Evolutionary conservation across 2,113 vertebrate genomes (phyloP).

Genomic region (Hucho hucho): DNA sequence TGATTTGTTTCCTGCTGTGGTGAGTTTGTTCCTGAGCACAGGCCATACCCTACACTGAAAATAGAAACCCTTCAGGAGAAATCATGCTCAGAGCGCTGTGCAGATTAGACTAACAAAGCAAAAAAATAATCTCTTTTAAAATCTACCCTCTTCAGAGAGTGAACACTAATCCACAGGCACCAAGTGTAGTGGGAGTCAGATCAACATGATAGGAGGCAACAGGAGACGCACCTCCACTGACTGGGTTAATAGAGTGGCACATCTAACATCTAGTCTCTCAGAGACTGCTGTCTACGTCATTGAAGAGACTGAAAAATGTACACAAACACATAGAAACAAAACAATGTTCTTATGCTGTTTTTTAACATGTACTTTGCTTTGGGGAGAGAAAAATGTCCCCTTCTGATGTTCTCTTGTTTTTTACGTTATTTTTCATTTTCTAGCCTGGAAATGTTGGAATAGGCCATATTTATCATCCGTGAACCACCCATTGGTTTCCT

Average conservation of each 20-base stretch:
- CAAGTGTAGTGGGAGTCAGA: constrained; percentile 25
- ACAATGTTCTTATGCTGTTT: no score
- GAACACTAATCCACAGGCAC: not conserved
- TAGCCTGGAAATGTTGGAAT: constrained; percentile 32
- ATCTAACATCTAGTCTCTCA: constrained; percentile 36
- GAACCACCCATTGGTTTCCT: constrained; percentile 12
- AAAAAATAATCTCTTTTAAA: constrained; percentile 22
- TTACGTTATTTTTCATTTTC: constrained; percentile 20
- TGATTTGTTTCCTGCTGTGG: constrained; percentile 48
- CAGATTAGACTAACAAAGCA: constrained; percentile 28
- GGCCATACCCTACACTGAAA: constrained; percentile 38
- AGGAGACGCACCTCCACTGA: constrained; percentile 40
- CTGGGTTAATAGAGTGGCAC: constrained; percentile 43
- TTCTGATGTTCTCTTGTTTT: constrained; percentile 24
- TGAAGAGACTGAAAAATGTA: no score
- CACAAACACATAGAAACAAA: no score
- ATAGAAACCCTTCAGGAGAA: constrained; percentile 35
- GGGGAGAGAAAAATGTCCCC: constrained; percentile 24
- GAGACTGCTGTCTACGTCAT: no score
- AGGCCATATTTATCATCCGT: constrained; percentile 11
- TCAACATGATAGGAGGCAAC: constrained; percentile 32
- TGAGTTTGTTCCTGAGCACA: constrained; percentile 36
- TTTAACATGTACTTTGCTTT: not conserved
- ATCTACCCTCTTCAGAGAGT: constrained; percentile 8
- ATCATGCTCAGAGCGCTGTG: constrained; percentile 35